phyloP scores from a whole-genome alignment of 2,888 invertebrate genomes.

The Troides helena region DNA sequence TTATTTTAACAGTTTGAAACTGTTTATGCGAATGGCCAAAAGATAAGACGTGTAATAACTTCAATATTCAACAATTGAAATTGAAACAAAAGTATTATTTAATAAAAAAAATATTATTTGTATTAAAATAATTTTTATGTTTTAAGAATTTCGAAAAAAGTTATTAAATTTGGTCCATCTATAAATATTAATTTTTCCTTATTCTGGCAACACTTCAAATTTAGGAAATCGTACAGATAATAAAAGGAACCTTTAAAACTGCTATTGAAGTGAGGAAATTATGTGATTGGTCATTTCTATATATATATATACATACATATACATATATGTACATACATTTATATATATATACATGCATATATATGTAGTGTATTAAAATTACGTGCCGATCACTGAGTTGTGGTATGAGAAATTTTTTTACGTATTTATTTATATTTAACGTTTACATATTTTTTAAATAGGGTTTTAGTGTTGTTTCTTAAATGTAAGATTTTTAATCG shows the following conservation, averaged over 20 bases:
- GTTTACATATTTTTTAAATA: not conserved
- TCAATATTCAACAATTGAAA: too few species aligned
- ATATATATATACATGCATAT: slow-evolving; percentile 4
- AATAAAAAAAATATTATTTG: too few species aligned
- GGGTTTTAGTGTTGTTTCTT: not conserved
- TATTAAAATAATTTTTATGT: not conserved
- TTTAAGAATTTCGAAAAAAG: not conserved
- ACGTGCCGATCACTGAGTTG: slow-evolving; percentile 5
- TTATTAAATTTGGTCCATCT: not conserved
- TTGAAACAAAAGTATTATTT: too few species aligned
- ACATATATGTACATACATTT: too few species aligned
- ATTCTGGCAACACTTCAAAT: slow-evolving; percentile 13
- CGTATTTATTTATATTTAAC: not conserved
- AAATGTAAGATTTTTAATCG: not conserved
- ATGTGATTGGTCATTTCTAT: slow-evolving; percentile 26
- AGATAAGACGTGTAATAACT: too few species aligned
- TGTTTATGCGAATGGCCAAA: too few species aligned
- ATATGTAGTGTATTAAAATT: slow-evolving; percentile 5
- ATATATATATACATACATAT: not conserved
- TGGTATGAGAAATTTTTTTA: slow-evolving; percentile 3
- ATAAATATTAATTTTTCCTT: not conserved
- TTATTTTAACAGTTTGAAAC: too few species aligned
- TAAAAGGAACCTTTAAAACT: slow-evolving; percentile 7
- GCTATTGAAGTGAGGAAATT: slow-evolving; percentile 13
- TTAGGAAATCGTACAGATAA: slow-evolving; percentile 6